Base-by-base conservation (phyloP, 2,797 vertebrate species). In the Oryzias dopingdopingensis region DNA sequence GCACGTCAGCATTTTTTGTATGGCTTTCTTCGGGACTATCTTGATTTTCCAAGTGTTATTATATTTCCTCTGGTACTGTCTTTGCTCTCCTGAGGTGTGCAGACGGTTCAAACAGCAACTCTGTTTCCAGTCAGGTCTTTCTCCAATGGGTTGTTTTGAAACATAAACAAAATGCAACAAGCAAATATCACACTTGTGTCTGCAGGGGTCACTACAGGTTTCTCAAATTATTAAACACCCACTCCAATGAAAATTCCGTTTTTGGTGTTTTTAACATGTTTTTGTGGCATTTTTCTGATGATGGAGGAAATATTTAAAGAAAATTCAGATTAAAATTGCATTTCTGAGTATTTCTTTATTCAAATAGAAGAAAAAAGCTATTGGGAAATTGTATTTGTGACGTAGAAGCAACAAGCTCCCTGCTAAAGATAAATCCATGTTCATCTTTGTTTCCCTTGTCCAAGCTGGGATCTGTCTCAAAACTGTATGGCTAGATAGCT, bases 71-170 rank as follows among this genome's bases (percentile, higher is more conserved):
- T 49, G 32, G 32, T 37, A 37, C 32, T 2, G 2, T 37, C 2
- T 59, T 5, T 13, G 23, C 42, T 56, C 18, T 16, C 40, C 49
- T 50, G 8, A 14, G 8, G 20, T 44, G 23, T 32, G 22, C 37
- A 45, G 45, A 4, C 47, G 37, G 49, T 70, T 66, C 47, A 59
- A 24, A 53, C 42, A 56, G 52, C 50, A 59, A 51, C 8, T 65
- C 61, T 60, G 10, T 55, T 67, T 62, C 45, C 46, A 26, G n/a
- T 1, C 59, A 46, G n/a, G 18, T 41, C 26, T 65, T 52, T 57
- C 41, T 52, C 51, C 8, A 17, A 18, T 26, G 14, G 2, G 7
- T 24, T 29, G 4, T 43, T 57, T 24, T 44, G n/a, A 64, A 49
- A 60, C 49, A 47, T 52, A 67, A 61, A 67, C 26, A 40, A 55